Evolutionary conservation across 1,140 invertebrate species (phyloP).

Genomic region (Caerostris extrusa): DNA sequence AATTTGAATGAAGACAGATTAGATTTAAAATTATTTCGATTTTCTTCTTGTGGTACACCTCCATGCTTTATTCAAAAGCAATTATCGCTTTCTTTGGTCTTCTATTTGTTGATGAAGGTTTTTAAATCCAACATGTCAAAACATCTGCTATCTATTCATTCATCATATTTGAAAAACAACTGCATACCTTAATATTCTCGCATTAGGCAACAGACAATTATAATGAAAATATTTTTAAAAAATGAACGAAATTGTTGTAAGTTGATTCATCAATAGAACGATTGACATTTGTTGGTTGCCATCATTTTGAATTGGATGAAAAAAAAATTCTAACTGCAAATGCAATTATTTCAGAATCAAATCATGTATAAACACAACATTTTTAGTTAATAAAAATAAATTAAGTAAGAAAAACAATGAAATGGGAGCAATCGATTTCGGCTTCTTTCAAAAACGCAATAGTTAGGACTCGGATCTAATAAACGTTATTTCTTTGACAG

Average conservation of each 20-base stretch:
- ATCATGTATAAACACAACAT: neutral
- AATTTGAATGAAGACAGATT: slow-evolving; percentile 30
- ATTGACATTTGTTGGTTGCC: no score
- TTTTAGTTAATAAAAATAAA: neutral
- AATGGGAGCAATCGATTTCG: neutral
- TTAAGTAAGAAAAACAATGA: neutral
- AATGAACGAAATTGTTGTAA: no score
- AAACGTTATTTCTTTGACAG: neutral
- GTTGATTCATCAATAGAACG: no score
- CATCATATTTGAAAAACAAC: neutral
- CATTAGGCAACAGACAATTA: no score
- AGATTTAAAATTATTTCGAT: neutral
- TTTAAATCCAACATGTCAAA: neutral
- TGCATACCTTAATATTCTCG: neutral
- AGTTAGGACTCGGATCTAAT: neutral
- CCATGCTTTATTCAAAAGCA: neutral
- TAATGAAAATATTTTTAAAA: no score
- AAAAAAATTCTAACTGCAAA: neutral
- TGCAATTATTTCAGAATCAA: neutral
- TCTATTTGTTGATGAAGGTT: neutral
- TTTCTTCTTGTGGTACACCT: neutral
- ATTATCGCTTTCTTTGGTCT: slow-evolving; percentile 24
- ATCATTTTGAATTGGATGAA: no score
- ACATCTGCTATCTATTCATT: neutral
- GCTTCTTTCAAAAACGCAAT: neutral